These are phyloP conservation scores for Reticulitermes lucifugus DNA, from an alignment of 2,888 invertebrate genomes.

Conservation along the genomic window DNA sequence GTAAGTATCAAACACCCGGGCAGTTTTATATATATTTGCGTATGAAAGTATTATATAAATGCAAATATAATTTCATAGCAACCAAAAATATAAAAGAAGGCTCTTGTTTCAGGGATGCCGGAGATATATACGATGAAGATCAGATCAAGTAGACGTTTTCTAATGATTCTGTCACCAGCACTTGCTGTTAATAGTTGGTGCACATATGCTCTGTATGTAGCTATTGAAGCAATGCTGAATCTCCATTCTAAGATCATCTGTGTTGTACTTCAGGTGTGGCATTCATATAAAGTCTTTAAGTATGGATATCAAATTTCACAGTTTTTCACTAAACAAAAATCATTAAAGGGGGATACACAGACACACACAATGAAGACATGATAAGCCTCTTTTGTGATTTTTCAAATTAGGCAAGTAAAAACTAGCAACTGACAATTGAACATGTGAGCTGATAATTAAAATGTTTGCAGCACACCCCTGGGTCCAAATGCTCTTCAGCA, in stretches of 20 bases:
- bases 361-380: too few relatives aligned
- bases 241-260: slow-evolving; percentile 47
- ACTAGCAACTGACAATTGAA: too few relatives aligned
- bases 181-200: slow-evolving; percentile 45
- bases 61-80: too few relatives aligned
- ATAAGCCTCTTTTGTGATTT: too few relatives aligned
- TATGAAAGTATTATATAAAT: too few relatives aligned
- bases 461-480: too few relatives aligned
- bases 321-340: too few relatives aligned
- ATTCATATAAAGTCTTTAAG: neutral
- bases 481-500: too few relatives aligned
- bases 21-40: neutral
- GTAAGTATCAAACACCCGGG: slow-evolving; percentile 32
- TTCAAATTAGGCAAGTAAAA: too few relatives aligned
- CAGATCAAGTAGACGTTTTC: slow-evolving; percentile 40
- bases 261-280: slow-evolving; percentile 40
- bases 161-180: slow-evolving; percentile 46
- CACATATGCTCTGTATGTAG: slow-evolving; percentile 45
- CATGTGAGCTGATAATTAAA: too few relatives aligned
- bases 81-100: neutral
- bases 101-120: slow-evolving; percentile 40
- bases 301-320: too few relatives aligned
- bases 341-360: too few relatives aligned
- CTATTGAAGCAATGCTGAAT: slow-evolving; percentile 46
- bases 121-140: slow-evolving; percentile 39